A percentile compares a stretch with the other conserved stretches of the same genome.
These are phyloP conservation scores for Melanitta fusca DNA, from an alignment of 2,797 vertebrate genomes.

Conservation along the genomic window DNA sequence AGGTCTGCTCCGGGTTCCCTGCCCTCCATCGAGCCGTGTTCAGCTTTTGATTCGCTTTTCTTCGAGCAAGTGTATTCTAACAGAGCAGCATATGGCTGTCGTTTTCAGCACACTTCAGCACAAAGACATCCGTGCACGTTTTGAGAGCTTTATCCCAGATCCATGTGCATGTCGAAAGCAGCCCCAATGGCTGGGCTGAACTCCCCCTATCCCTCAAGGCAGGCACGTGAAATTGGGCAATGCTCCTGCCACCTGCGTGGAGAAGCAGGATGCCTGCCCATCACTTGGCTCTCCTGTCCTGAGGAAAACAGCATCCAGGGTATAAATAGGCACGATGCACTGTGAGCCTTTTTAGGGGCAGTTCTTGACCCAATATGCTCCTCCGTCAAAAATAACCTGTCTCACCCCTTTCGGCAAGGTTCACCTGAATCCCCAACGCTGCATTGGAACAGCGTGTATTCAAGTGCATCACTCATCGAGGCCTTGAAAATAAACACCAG, in stretches of 20 bases:
- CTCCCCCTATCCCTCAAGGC: fast-evolving
- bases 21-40: background rate
- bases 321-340: background rate
- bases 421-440: conserved; percentile 35
- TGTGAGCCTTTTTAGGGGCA: background rate
- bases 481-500: conserved; percentile 66
- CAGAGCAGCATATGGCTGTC: background rate
- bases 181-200: background rate
- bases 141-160: background rate
- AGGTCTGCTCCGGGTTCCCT: background rate
- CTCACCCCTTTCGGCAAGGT: background rate
- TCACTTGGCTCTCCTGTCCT: background rate
- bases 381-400: background rate
- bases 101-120: background rate
- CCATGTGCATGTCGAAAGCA: background rate
- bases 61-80: background rate
- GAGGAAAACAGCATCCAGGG: fast-evolving
- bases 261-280: background rate
- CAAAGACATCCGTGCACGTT: background rate
- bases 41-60: background rate
- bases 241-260: background rate
- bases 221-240: background rate
- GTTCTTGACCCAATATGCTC: background rate
- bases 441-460: background rate
- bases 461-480: conserved; percentile 34